A percentile compares a stretch with the other conserved stretches of the same genome.
phyloP scores from a whole-genome alignment of 2,113 vertebrate genomes.

The Sorex fumeus region DNA sequence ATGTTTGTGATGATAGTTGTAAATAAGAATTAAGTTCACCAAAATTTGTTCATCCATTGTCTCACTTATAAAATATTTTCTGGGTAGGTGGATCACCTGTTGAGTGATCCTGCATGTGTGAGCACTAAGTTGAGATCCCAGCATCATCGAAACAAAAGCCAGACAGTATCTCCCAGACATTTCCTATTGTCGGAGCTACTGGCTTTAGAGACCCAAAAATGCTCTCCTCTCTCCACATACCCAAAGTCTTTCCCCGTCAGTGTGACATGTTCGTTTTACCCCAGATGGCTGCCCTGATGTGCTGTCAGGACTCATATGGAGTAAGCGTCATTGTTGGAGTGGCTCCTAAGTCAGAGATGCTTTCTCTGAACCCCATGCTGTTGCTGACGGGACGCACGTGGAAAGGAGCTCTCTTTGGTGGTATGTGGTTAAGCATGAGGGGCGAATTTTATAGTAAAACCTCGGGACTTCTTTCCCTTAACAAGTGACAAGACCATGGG shows the following conservation, averaged over 20 bases:
- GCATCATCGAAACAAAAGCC: no score
- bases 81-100: background rate
- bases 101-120: no score
- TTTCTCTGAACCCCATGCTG: constrained; percentile 84
- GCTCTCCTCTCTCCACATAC: background rate
- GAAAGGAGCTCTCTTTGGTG: constrained; percentile 91
- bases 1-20: background rate
- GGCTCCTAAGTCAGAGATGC: constrained; percentile 79
- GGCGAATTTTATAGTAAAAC: background rate
- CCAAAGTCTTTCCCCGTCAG: background rate
- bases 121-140: no score
- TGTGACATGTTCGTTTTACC: background rate
- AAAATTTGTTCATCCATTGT: background rate
- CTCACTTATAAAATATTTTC: background rate
- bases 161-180: background rate
- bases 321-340: constrained; percentile 88
- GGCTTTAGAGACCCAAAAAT: background rate
- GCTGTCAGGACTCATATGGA: constrained; percentile 81
- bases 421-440: constrained; percentile 80
- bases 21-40: background rate
- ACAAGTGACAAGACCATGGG: background rate
- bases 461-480: background rate
- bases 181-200: background rate
- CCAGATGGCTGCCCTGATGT: constrained; percentile 68
- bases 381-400: constrained; percentile 89